These are phyloP conservation scores for Microchirus variegatus DNA, from an alignment of 2,797 vertebrate genomes.

Conservation along the genomic window DNA sequence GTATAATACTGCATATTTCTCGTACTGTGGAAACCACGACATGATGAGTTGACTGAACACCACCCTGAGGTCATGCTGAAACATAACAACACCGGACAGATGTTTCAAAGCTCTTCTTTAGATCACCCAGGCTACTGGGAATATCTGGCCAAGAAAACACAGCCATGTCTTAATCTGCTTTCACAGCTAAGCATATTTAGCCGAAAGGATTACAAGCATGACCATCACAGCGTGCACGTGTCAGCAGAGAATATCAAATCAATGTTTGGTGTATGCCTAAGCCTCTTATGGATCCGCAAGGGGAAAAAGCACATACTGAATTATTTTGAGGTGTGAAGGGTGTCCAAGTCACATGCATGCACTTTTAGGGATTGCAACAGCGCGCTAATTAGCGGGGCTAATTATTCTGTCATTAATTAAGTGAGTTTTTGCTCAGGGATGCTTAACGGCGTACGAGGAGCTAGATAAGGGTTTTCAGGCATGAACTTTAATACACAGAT, in stretches of 20 bases:
- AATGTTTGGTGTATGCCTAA: constrained; percentile 70
- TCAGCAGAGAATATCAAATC: constrained; percentile 77
- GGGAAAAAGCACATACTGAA: constrained; percentile 57
- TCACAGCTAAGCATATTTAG: constrained; percentile 81
- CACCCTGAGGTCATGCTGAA: constrained; percentile 47
- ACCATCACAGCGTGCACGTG: constrained; percentile 72
- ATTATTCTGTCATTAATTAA: constrained; percentile 61
- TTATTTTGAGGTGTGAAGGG: constrained; percentile 62
- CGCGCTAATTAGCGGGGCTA: constrained; percentile 58
- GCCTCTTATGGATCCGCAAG: constrained; percentile 69
- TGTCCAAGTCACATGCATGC: constrained; percentile 41
- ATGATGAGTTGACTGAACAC: constrained; percentile 20
- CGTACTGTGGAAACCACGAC: constrained; percentile 4
- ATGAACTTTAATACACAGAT: constrained; percentile 29
- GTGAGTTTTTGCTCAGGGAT: constrained; percentile 43
- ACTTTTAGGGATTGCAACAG: constrained; percentile 56
- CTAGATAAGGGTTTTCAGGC: constrained; percentile 30
- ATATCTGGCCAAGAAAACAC: constrained; percentile 75
- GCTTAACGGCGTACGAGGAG: constrained; percentile 34
- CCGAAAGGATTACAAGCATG: constrained; percentile 82
- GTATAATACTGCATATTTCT: not conserved
- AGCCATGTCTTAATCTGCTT: constrained; percentile 79
- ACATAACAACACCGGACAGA: constrained; percentile 62
- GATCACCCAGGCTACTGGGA: constrained; percentile 65
- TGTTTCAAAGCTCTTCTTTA: constrained; percentile 60